Evolutionary conservation across 1,140 invertebrate species (phyloP), one percentile per base, ranked within the genome.

Genomic region (Brachionus calyciflorus): DNA sequence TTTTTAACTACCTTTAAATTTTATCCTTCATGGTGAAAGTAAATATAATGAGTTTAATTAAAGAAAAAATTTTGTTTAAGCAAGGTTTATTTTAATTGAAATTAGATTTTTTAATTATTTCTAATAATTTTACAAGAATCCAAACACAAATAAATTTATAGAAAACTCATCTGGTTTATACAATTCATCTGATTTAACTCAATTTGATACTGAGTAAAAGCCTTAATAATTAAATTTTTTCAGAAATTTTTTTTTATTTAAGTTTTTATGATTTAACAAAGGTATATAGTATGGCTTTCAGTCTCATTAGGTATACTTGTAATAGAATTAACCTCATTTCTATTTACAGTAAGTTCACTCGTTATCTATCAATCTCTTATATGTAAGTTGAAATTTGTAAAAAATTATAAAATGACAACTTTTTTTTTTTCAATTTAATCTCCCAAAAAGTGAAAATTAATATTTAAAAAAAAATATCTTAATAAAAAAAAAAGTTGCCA

Each of bases 281-380:
- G 65, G 19, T 70, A 51, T 30, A 73, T 51, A 73, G 51, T 73
- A 19, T 73, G 69, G 69, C 46, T 73, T 49, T 49, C 46, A 24
- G 28, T 73, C 17, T 49, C 69, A 41, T 10, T 73, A 12, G 69
- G 69, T 30, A 49, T 73, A n/a, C 30, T 73, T 30, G 46, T 9
- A 9, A 21, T 73, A 7, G 69, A 73, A 30, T 28, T 73, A 12
- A 51, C 51, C 9, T 73, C 69, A 37, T 73, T 73, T 41, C 9
- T 73, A 21, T 55, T 73, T n/a, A 73, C 51, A 3, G 19, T 73
- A 41, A 51, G 28, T 14, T 73, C 69, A 19, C 41, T 73, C 21
- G 17, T 51, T n/a, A 30, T 73, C 26, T 55, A 73, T 21, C 69
- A 73, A 73, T 37, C 69, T n/a, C 33, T 73, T 41, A 51, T 73